phyloP scores from a whole-genome alignment of 2,888 invertebrate species.

The Melanargia galathea region DNA sequence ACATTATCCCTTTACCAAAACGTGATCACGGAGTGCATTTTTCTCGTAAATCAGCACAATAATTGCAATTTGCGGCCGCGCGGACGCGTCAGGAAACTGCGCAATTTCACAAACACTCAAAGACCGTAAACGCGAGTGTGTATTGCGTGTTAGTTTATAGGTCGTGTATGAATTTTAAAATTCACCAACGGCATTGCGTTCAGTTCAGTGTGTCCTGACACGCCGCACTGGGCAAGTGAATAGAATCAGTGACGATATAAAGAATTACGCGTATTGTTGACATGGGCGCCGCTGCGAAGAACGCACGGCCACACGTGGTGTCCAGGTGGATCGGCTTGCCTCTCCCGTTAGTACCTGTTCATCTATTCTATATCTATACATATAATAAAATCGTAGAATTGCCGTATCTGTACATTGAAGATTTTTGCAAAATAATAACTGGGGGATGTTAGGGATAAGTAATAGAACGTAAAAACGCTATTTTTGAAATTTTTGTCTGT shows the following conservation, averaged over 20 bases:
- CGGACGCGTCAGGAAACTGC: constrained; percentile 41
- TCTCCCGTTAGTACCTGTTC: constrained; percentile 56
- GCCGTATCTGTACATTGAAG: too few species aligned
- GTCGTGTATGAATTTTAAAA: constrained; percentile 57
- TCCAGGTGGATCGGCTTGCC: constrained; percentile 78
- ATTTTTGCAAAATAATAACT: too few species aligned
- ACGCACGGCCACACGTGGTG: constrained; percentile 77
- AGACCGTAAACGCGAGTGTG: constrained; percentile 36
- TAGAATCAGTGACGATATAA: constrained; percentile 68
- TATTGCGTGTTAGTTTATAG: constrained; percentile 49
- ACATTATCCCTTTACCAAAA: not conserved
- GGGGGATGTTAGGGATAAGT: too few species aligned
- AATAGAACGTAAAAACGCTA: too few species aligned
- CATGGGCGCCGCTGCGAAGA: constrained; percentile 78
- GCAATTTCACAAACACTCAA: constrained; percentile 42
- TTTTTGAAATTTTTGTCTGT: too few species aligned
- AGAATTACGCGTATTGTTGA: constrained; percentile 62
- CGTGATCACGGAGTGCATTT: not conserved
- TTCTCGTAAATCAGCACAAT: constrained; percentile 5
- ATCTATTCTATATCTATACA: not conserved
- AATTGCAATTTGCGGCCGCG: not conserved
- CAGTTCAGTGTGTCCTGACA: constrained; percentile 67
- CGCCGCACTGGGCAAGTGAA: constrained; percentile 71
- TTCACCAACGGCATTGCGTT: constrained; percentile 66
- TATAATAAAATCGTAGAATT: not conserved